Percentiles rank a stretch among this genome's conserved stretches.
Conservation (phyloP, 2,797 vertebrate genomes). For the Danio kyathit region DNA sequence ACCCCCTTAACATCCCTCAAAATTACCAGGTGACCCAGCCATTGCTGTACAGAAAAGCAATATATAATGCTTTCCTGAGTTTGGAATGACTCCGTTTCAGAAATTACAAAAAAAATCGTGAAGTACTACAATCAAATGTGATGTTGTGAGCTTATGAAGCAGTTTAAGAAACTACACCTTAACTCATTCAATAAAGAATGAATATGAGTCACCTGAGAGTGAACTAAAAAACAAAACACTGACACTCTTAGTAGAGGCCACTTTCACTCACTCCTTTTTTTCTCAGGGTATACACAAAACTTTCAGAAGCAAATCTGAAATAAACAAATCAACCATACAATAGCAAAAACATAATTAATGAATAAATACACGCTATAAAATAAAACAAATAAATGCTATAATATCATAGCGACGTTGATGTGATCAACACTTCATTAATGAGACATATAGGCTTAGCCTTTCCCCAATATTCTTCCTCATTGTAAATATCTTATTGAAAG, state of each 20-base stretch:
- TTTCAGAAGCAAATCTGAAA: conserved; percentile 58
- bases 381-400: no score
- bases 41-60: no score
- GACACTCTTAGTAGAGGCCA: conserved; percentile 67
- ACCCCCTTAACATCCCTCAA: no score
- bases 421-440: not conserved
- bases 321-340: not conserved
- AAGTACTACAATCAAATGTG: not conserved
- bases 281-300: conserved; percentile 63
- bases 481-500: not conserved
- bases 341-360: not conserved
- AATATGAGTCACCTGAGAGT: conserved; percentile 78
- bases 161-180: no score
- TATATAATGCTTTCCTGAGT: no score
- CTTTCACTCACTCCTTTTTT: conserved; percentile 66
- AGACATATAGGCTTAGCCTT: not conserved
- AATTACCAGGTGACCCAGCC: no score
- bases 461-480: not conserved
- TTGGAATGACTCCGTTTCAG: no score
- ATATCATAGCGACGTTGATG: no score
- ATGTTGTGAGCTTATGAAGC: not conserved
- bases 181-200: not conserved
- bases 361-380: not conserved
- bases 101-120: no score
- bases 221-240: conserved; percentile 75